Evolutionary conservation across 2,797 vertebrate species (phyloP), one percentile per base, ranked within the genome.

Genomic region (Cyclopterus lumpus): DNA sequence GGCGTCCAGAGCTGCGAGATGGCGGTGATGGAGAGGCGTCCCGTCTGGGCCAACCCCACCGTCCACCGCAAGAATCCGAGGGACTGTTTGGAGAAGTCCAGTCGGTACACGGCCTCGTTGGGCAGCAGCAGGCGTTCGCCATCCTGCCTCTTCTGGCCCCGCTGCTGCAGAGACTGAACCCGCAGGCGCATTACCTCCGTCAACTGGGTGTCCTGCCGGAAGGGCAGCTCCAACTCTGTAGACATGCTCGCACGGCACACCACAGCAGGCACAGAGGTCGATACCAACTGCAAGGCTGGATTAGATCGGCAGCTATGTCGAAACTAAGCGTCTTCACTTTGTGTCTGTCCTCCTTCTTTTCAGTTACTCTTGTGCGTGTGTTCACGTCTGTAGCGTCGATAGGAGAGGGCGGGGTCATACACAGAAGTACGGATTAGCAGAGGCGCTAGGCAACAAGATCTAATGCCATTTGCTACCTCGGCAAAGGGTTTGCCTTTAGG

Each of bases 1-100:
- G 97, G 97, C 0, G 97, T 99, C 97, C 97, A 99, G 65, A 96
- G 96, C 93, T 99, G 97, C 1, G 97, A 99, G 59, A 95, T 99
- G 73, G 96, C 97, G 0, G 93, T 96, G 90, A 98, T 57, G 0
- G 79, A 94, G 71, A 97, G 94, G 73, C 92, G 95, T 0, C 97
- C 97, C 0, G 86, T 63, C n/a, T 81, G 88, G 20, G 90, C 82
- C 81, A 98, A 86, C 20, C n/a, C 75, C 26, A 97, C 86, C 0
- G 82, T 81, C 98, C 97, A 98, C 79, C 71, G 92, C 1, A 91
- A 90, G 65, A 98, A 98, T 15, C 1, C 63, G 30, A 99, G 94
- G 24, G 84, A 81, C 80, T 95, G 97, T 36, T 95, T 90, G 63
- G 59, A 54, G 92, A 99, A 99, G 87, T 98, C 95, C 51, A 99